A percentile compares a stretch with the other conserved stretches of the same genome.
Conservation (phyloP, 2,113 vertebrate species). For the Cyanoramphus novaezelandiae region DNA sequence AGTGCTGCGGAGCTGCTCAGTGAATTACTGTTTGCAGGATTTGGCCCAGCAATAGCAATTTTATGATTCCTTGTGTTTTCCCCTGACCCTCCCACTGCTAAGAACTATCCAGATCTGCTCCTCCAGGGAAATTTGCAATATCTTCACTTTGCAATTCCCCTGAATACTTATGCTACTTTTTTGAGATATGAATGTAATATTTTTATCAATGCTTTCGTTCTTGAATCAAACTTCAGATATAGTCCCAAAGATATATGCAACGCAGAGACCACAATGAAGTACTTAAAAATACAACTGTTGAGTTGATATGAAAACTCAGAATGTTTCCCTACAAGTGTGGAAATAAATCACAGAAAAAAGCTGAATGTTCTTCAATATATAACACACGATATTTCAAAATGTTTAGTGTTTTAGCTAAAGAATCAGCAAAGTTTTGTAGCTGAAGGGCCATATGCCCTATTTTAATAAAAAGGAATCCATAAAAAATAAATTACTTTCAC, state of each 20-base stretch:
- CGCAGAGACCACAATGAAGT: conserved; percentile 36
- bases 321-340: conserved; percentile 37
- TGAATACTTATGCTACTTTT: conserved; percentile 53
- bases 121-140: conserved; percentile 62
- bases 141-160: conserved; percentile 56
- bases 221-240: conserved; percentile 54
- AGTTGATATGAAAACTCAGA: conserved; percentile 43
- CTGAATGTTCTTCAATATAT: conserved; percentile 55
- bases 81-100: neutral
- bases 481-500: conserved; percentile 97
- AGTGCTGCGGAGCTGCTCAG: neutral
- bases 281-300: conserved; percentile 45
- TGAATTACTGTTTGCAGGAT: neutral
- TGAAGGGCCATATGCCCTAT: conserved; percentile 86
- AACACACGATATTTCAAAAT: conserved; percentile 44
- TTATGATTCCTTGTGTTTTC: neutral
- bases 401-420: conserved; percentile 76
- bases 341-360: conserved; percentile 70
- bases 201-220: conserved; percentile 67
- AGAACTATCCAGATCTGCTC: conserved; percentile 7
- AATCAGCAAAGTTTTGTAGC: conserved; percentile 84
- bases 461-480: conserved; percentile 98
- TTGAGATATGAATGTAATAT: conserved; percentile 55
- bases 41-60: neutral
- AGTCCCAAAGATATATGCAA: conserved; percentile 46